These are phyloP conservation scores for Tiliacea aurago DNA, from an alignment of 2,888 invertebrate species.

Conservation along the genomic window DNA sequence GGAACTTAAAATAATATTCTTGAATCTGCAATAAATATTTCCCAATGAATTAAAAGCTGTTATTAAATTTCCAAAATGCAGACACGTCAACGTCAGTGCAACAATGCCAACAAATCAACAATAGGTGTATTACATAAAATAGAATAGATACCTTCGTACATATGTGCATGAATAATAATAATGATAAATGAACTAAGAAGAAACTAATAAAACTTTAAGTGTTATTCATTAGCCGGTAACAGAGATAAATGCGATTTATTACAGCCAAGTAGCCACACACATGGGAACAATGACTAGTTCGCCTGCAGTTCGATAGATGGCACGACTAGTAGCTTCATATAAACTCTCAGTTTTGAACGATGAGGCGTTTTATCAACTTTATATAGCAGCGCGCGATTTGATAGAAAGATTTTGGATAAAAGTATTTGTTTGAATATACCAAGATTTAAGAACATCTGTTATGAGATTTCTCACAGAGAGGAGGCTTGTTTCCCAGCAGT, in stretches of 20 bases:
- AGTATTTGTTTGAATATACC: constrained; percentile 21
- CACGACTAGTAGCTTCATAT: constrained; percentile 44
- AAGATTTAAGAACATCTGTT: neutral
- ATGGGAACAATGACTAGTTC: constrained; percentile 49
- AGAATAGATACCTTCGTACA: neutral
- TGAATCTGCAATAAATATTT: neutral
- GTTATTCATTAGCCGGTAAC: constrained; percentile 46
- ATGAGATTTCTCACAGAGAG: neutral
- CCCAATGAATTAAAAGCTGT: neutral
- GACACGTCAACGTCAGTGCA: neutral
- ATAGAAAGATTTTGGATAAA: constrained; percentile 7
- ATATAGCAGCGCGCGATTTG: constrained; percentile 24
- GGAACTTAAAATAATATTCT: constrained; percentile 18
- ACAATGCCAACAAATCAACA: neutral
- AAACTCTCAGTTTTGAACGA: constrained; percentile 32
- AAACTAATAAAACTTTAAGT: constrained; percentile 42
- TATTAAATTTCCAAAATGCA: neutral
- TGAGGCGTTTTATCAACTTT: constrained; percentile 45
- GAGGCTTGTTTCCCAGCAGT: too few relatives aligned
- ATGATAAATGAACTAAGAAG: constrained; percentile 16
- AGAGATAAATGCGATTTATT: constrained; percentile 47
- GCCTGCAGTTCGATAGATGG: constrained; percentile 51
- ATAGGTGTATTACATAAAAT: neutral
- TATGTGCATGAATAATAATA: constrained; percentile 1
- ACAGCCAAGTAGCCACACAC: constrained; percentile 10